Evolutionary conservation across 37 sponge, comb jelly and placozoan genomes (phyloP).

Genomic region (Tethya wilhelma): DNA sequence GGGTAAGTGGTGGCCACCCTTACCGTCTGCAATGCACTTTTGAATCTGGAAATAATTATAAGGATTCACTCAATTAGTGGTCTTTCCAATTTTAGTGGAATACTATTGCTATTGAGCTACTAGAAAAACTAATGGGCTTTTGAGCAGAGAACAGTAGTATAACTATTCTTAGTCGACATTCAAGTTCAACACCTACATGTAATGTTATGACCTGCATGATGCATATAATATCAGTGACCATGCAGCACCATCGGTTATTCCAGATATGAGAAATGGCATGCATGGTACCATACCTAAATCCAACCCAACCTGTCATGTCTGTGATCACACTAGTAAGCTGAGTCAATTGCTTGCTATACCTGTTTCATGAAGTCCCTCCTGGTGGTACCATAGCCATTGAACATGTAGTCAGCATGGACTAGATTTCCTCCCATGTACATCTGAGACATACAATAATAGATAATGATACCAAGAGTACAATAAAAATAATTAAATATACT

Average conservation of each 20-base stretch:
- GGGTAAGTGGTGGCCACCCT: constrained; percentile 49
- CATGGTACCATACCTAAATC: too few relatives aligned
- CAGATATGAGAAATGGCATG: too few relatives aligned
- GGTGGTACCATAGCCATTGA: constrained; percentile 94
- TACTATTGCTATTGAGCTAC: background rate
- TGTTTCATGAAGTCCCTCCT: constrained; percentile 92
- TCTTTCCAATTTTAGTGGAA: background rate
- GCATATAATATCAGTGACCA: background rate
- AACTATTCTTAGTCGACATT: too few relatives aligned
- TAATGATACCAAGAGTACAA: background rate
- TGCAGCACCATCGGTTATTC: too few relatives aligned
- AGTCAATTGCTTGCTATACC: constrained; percentile 54
- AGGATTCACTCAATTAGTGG: background rate
- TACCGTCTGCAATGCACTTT: constrained; percentile 22
- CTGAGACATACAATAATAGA: constrained; percentile 26
- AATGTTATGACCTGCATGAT: background rate
- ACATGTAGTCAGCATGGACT: constrained; percentile 81
- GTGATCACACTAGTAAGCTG: background rate
- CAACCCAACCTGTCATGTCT: background rate
- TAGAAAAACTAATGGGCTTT: background rate
- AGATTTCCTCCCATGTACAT: constrained; percentile 83
- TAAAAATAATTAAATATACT: background rate
- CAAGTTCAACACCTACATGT: too few relatives aligned
- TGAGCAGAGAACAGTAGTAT: background rate
- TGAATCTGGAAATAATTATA: too few relatives aligned